Evolutionary conservation across 2,113 vertebrate species (phyloP).

Genomic region (Catagonus wagneri): DNA sequence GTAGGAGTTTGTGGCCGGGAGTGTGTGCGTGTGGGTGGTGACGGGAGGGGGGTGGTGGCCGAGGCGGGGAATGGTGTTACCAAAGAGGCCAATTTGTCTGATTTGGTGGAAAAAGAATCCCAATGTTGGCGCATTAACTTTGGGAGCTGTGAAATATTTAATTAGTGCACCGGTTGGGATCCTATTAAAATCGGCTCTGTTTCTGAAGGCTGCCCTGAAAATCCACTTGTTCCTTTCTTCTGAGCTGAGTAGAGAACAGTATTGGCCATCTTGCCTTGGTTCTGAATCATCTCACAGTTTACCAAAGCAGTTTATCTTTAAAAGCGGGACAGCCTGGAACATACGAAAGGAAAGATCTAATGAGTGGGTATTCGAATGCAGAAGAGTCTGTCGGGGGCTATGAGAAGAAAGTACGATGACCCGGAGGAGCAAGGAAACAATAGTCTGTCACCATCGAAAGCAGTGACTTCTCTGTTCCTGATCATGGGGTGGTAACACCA

Average conservation of each 20-base stretch:
- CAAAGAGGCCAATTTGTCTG: conserved; percentile 75
- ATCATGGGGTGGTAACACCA: not conserved
- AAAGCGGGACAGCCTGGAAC: conserved; percentile 18
- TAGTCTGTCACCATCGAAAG: not conserved
- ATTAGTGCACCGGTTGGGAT: conserved; percentile 69
- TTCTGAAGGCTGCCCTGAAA: conserved; percentile 69
- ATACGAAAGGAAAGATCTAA: conserved; percentile 30
- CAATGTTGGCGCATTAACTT: conserved; percentile 73
- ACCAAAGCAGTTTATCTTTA: conserved; percentile 62
- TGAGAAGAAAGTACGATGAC: not conserved
- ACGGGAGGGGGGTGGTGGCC: not conserved
- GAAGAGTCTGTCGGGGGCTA: not conserved
- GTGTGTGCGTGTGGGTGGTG: conserved; percentile 53
- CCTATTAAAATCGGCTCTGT: conserved; percentile 72
- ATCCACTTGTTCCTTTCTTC: conserved; percentile 58
- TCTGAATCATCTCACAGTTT: conserved; percentile 45
- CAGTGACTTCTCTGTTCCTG: not conserved
- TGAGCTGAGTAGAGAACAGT: not conserved
- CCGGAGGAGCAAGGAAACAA: not conserved
- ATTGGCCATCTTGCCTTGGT: not conserved
- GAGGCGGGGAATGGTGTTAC: conserved; percentile 28
- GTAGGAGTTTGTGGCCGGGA: conserved; percentile 69
- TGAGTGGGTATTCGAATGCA: not conserved
- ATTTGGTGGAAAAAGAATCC: conserved; percentile 53
- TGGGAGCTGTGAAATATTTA: conserved; percentile 74